Percentiles rank a stretch among this genome's conserved stretches.
Evolutionary conservation across 2,888 invertebrate genomes (phyloP).

Genomic region (Cephus sareptanus): DNA sequence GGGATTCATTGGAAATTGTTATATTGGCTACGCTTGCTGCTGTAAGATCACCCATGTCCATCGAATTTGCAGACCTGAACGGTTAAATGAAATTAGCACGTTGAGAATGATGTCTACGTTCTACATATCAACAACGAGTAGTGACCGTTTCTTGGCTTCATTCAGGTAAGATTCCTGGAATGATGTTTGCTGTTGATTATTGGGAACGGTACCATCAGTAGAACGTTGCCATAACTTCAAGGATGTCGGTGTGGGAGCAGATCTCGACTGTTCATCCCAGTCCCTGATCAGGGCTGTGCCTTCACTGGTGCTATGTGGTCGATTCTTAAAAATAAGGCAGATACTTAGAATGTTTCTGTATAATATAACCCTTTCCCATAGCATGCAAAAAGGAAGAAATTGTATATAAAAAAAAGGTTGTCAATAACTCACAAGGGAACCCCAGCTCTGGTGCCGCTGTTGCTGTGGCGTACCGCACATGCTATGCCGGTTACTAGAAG

Average conservation of each 20-base stretch:
- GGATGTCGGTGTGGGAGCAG: constrained; percentile 79
- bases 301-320: constrained; percentile 69
- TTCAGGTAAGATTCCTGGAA: constrained; percentile 53
- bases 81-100: constrained; percentile 7
- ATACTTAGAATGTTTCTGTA: not conserved
- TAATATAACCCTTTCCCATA: not conserved
- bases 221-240: constrained; percentile 65
- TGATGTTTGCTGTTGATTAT: constrained; percentile 52
- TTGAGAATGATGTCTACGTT: not conserved
- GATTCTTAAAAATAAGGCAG: constrained; percentile 54
- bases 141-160: constrained; percentile 54
- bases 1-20: constrained; percentile 62
- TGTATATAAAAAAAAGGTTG: not conserved
- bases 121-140: not conserved
- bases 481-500: constrained; percentile 62
- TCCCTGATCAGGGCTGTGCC: constrained; percentile 72
- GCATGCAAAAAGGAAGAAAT: not conserved
- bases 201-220: constrained; percentile 40
- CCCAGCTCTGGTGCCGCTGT: constrained; percentile 78
- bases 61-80: constrained; percentile 50
- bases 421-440: constrained; percentile 67
- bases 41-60: constrained; percentile 46
- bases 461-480: constrained; percentile 61
- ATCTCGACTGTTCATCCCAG: constrained; percentile 79
- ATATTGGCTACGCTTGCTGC: constrained; percentile 61